These are phyloP conservation scores for Drosophila chauvacae DNA, from an alignment of 1,140 invertebrate species.

Conservation along the genomic window DNA sequence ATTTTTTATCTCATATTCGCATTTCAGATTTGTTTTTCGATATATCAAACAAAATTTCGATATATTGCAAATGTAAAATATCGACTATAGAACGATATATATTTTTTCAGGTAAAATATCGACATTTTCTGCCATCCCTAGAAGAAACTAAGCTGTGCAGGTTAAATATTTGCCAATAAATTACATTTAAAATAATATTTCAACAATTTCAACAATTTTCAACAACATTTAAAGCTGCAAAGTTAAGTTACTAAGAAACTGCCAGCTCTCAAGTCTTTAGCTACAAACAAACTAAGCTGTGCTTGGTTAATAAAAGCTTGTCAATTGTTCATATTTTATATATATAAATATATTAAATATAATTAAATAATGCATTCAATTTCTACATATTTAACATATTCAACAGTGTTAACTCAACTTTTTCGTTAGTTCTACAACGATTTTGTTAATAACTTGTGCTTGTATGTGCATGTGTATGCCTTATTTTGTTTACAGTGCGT, in stretches of 20 bases:
- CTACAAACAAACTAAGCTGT: constrained; percentile 11
- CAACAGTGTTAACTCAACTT: constrained; percentile 12
- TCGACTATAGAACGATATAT: background rate
- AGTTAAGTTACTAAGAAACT: background rate
- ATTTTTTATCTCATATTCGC: too few relatives aligned
- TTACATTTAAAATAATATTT: background rate
- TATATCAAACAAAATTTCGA: too few relatives aligned
- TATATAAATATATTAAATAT: too few relatives aligned
- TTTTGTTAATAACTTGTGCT: constrained; percentile 10
- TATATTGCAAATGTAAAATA: background rate
- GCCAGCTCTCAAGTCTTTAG: background rate
- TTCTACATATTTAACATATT: background rate
- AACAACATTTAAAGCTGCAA: constrained; percentile 10
- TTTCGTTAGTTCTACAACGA: constrained; percentile 16
- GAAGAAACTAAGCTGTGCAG: background rate
- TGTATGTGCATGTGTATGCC: constrained; percentile 26
- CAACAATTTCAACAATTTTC: background rate
- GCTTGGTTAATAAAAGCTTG: background rate
- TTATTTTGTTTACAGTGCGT: constrained; percentile 18
- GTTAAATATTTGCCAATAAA: background rate
- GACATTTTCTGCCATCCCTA: background rate
- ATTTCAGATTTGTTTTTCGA: too few relatives aligned
- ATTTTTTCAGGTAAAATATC: background rate
- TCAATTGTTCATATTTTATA: background rate
- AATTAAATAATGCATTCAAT: background rate